These are phyloP conservation scores for Oryzias woworae DNA, from an alignment of 2,113 vertebrate genomes.

Conservation along the genomic window DNA sequence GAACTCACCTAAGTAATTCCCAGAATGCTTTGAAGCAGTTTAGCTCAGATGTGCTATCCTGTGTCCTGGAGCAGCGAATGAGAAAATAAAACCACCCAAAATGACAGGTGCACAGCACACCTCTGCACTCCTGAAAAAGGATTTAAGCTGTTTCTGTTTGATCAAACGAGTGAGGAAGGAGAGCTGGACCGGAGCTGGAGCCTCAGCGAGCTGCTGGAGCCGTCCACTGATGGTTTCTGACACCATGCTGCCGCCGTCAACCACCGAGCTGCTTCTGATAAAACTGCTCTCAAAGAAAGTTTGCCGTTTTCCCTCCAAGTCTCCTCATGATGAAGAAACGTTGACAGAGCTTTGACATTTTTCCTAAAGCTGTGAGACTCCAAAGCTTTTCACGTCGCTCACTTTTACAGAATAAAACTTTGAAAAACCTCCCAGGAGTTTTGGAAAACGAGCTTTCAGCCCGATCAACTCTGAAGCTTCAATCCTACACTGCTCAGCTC, in stretches of 20 bases:
- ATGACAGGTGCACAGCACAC: constrained; percentile 3
- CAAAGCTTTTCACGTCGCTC: constrained; percentile 18
- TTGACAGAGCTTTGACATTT: constrained; percentile 41
- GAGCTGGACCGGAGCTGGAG: too few relatives aligned
- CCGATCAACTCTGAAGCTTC: too few relatives aligned
- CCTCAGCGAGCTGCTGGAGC: too few relatives aligned
- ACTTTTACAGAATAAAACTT: constrained; percentile 11
- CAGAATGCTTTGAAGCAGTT: constrained; percentile 52
- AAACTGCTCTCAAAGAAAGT: constrained; percentile 45
- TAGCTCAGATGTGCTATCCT: constrained; percentile 25
- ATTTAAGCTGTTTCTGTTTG: constrained; percentile 24
- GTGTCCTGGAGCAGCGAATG: constrained; percentile 26
- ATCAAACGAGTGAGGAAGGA: not conserved
- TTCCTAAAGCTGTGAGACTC: constrained; percentile 25
- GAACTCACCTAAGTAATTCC: constrained; percentile 44
- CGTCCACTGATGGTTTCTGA: too few relatives aligned
- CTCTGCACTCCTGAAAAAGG: constrained; percentile 1
- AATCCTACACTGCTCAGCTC: too few relatives aligned
- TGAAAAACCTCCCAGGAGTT: too few relatives aligned
- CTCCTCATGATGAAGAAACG: constrained; percentile 27
- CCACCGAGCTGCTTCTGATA: constrained; percentile 52
- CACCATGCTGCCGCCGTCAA: not conserved
- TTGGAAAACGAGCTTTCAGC: too few relatives aligned
- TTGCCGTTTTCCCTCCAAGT: constrained; percentile 17
- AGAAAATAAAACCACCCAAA: constrained; percentile 11